Percentiles rank a stretch among this genome's conserved stretches.
Evolutionary conservation across 2,888 invertebrate species (phyloP).

Genomic region (Polyommatus iphigenia): DNA sequence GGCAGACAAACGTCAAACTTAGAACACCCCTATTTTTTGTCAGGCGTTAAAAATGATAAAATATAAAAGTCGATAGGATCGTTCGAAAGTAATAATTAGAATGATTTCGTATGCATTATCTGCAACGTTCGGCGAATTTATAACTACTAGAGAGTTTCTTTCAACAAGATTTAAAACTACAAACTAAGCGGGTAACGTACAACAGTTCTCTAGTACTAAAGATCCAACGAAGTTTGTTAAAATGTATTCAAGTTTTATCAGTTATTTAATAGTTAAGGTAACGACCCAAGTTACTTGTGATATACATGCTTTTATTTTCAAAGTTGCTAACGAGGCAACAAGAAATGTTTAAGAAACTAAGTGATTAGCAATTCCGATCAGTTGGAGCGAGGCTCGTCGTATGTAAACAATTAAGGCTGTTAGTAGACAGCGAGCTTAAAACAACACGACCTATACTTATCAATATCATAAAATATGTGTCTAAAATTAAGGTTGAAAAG

Average conservation of each 20-base stretch:
- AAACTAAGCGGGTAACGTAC: slow-evolving; percentile 12
- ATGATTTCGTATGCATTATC: slow-evolving; percentile 16
- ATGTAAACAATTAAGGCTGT: neutral
- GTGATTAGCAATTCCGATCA: slow-evolving; percentile 11
- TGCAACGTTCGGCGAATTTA: neutral
- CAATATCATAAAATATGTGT: neutral
- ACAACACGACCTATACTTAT: neutral
- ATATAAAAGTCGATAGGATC: neutral
- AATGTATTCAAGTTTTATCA: slow-evolving; percentile 15
- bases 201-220: slow-evolving; percentile 8
- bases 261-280: slow-evolving; percentile 26
- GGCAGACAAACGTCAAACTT: no score
- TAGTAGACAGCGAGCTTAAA: neutral
- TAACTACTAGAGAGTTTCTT: slow-evolving; percentile 15
- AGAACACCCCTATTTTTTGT: no score
- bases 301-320: slow-evolving; percentile 24
- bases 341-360: slow-evolving; percentile 21
- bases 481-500: neutral
- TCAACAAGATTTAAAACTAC: slow-evolving; percentile 21
- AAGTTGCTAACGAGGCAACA: slow-evolving; percentile 13
- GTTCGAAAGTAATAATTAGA: slow-evolving; percentile 1
- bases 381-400: neutral
- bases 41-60: neutral
- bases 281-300: slow-evolving; percentile 25
- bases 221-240: slow-evolving; percentile 6